Percentiles rank a stretch among this genome's conserved stretches.
These are phyloP conservation scores for Eristalis arbustorum DNA, from an alignment of 2,888 invertebrate species.

Conservation along the genomic window DNA sequence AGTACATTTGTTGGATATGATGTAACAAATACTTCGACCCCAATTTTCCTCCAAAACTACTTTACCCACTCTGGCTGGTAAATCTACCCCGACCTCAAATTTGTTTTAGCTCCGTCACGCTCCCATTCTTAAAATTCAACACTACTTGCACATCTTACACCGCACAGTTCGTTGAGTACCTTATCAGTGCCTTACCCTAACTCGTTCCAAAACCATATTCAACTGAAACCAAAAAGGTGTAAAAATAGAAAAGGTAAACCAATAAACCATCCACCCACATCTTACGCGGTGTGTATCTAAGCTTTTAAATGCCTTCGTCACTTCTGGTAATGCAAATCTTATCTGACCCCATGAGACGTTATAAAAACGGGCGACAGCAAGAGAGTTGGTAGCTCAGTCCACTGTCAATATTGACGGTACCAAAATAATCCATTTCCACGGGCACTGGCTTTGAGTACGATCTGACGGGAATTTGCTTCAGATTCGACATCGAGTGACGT, in stretches of 20 bases:
- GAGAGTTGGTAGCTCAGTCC: neutral
- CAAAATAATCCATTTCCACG: neutral
- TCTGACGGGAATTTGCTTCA: neutral
- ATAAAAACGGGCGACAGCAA: neutral
- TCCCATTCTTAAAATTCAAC: too few relatives aligned
- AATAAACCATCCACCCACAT: neutral
- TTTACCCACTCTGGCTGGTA: too few relatives aligned
- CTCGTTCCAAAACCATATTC: neutral
- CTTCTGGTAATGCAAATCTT: neutral
- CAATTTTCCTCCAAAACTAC: too few relatives aligned
- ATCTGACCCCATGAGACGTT: neutral
- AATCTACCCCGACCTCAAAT: too few relatives aligned
- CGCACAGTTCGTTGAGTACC: too few relatives aligned
- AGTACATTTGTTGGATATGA: too few relatives aligned
- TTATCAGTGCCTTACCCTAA: too few relatives aligned
- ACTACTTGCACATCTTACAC: too few relatives aligned
- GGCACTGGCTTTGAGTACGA: neutral
- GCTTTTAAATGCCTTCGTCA: neutral
- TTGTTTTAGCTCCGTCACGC: too few relatives aligned
- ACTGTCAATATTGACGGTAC: neutral
- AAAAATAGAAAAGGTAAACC: neutral
- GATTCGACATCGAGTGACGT: neutral
- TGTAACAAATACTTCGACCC: too few relatives aligned
- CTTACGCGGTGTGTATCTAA: neutral
- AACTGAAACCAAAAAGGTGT: neutral